Percentiles rank a stretch among this genome's conserved stretches.
Evolutionary conservation across 2,888 invertebrate species (phyloP).

Genomic region (Limnephilus lunatus): DNA sequence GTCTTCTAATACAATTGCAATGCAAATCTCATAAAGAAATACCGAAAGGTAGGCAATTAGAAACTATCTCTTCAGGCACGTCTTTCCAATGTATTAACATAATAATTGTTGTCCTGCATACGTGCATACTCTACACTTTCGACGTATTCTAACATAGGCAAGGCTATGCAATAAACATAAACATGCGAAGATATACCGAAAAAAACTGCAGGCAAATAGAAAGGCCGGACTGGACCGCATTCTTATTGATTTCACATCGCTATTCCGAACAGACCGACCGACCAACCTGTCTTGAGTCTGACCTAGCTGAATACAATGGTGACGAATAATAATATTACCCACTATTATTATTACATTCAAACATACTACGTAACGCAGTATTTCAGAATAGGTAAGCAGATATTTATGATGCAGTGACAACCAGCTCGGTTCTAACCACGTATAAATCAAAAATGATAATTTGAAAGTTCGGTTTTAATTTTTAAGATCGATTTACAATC

Average conservation of each 20-base stretch:
- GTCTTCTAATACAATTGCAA: too few species aligned
- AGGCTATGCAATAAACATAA: constrained; percentile 13
- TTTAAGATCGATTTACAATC: too few species aligned
- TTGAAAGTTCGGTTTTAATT: too few species aligned
- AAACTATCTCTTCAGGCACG: neutral
- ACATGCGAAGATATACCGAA: constrained; percentile 36
- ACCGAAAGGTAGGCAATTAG: neutral
- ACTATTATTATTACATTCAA: neutral
- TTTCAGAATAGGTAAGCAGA: neutral
- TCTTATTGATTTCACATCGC: constrained; percentile 57
- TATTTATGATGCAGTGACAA: too few species aligned
- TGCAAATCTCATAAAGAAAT: too few species aligned
- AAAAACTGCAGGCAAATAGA: constrained; percentile 48
- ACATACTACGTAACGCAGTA: neutral
- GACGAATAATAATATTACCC: neutral
- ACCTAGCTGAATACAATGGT: neutral
- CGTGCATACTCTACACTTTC: neutral
- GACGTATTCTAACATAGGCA: neutral
- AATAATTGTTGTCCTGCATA: neutral
- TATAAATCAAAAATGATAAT: too few species aligned
- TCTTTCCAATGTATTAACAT: neutral
- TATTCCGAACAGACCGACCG: neutral
- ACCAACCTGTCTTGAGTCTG: constrained; percentile 38
- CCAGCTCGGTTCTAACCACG: too few species aligned
- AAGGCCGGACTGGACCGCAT: constrained; percentile 52